phyloP scores from a whole-genome alignment of 2,888 invertebrate genomes.

The Morpho deidamia region DNA sequence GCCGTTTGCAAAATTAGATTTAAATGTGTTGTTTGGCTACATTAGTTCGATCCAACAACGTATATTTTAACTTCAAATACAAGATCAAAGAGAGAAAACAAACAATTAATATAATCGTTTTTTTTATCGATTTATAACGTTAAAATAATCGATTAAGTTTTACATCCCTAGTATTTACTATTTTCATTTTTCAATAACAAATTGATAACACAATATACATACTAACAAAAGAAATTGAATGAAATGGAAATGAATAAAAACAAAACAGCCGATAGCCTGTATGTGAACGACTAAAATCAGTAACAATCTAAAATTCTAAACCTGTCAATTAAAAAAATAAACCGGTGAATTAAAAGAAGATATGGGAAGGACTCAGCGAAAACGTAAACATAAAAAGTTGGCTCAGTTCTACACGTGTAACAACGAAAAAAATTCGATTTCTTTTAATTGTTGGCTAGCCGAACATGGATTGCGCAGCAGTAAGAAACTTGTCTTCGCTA shows the following conservation, averaged over 20 bases:
- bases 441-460: slow-evolving; percentile 75
- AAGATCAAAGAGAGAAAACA: too few species aligned
- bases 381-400: slow-evolving; percentile 48
- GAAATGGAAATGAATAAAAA: neutral
- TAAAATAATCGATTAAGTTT: too few species aligned
- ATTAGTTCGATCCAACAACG: too few species aligned
- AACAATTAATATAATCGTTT: too few species aligned
- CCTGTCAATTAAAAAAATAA: slow-evolving; percentile 7
- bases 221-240: neutral
- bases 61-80: too few species aligned
- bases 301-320: neutral
- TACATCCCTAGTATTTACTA: too few species aligned
- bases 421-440: slow-evolving; percentile 52
- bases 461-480: slow-evolving; percentile 76
- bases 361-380: slow-evolving; percentile 76
- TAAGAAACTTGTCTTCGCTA: slow-evolving; percentile 73
- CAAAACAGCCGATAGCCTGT: neutral
- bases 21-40: too few species aligned
- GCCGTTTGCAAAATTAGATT: too few species aligned
- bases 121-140: too few species aligned
- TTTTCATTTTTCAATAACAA: neutral
- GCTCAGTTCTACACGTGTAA: slow-evolving; percentile 53
- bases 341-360: neutral
- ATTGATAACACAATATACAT: neutral
- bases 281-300: neutral